Base-by-base conservation (phyloP, 2,113 vertebrate species). In the Limanda limanda region DNA sequence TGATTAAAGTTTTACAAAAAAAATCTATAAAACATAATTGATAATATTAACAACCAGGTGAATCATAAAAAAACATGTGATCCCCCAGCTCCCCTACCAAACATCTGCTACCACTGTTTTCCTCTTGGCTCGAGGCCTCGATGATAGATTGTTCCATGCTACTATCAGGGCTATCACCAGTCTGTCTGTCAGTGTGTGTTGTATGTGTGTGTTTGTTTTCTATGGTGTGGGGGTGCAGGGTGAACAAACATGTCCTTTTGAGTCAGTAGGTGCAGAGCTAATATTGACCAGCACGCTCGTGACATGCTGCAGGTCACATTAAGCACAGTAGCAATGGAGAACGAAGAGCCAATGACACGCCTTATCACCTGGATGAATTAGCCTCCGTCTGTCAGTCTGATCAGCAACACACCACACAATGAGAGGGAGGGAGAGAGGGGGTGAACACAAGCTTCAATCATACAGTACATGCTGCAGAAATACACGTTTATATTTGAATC, bases 291-390 rank as follows among this genome's bases (percentile, higher is more conserved):
- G 84, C 58, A 25, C 5, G 51, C 84, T 81, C 42, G 78, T 73
- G 63, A 90, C 89, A 88, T 78, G 82, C 81, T 74, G 84, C 82
- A 73, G 78, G 80, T 86, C 69, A 71, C 85, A 92, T 92, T 87
- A 86, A 86, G 83, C 74, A 89, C 86, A 86, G 88, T 92, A 87
- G 91, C 86, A 67, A 88, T 76, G 18, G 81, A 42, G 71, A 69
- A 91, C 86, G 93, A 93, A 90, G 83, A 82, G 73, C 79, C 89
- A 88, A 86, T 82, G 84, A 93, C 85, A 89, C 37, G 51, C 67
- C 90, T 93, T 92, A 93, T 95, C 92, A 91, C 78, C 91, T 85
- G 79, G 45, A 71, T 88, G 81, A 92, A 94, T 94, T 92, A 91
- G 76, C 56, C 52, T 68, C 76, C n/a, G 68, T 88, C 90, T 94